Conservation (phyloP, 2,888 invertebrate genomes). For the Caenorhabditis wallacei region DNA sequence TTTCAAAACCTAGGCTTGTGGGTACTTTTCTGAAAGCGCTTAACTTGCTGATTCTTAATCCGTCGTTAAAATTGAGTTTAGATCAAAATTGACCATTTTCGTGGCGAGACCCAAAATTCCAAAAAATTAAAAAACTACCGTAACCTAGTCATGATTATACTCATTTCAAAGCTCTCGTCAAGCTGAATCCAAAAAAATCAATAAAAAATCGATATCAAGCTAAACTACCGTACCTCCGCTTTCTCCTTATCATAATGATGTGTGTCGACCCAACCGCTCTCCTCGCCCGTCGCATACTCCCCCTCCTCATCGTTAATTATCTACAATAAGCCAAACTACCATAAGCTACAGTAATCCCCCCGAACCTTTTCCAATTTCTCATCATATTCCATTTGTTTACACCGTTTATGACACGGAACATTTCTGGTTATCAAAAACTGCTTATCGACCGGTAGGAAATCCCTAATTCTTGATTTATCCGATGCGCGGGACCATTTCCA, state of each 20-base stretch:
- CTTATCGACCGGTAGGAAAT: conserved; percentile 93
- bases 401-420: conserved; percentile 96
- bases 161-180: no score
- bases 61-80: no score
- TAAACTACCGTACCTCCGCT: background rate
- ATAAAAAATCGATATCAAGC: no score
- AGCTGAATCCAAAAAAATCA: no score
- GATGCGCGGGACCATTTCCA: conserved; percentile 94
- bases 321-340: no score
- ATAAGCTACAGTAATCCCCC: no score
- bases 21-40: no score
- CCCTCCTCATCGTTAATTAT: conserved; percentile 69
- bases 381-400: conserved; percentile 95
- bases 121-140: no score
- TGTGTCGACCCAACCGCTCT: conserved; percentile 77
- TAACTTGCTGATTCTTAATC: no score
- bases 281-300: conserved; percentile 70
- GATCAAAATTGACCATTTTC: background rate
- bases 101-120: background rate
- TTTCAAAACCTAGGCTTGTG: no score
- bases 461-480: conserved; percentile 88
- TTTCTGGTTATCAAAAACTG: conserved; percentile 97
- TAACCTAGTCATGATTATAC: background rate
- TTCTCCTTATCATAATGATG: conserved; percentile 70
- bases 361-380: conserved; percentile 90